These are phyloP conservation scores for Etheostoma cragini DNA, from an alignment of 2,113 vertebrate species.

Conservation along the genomic window DNA sequence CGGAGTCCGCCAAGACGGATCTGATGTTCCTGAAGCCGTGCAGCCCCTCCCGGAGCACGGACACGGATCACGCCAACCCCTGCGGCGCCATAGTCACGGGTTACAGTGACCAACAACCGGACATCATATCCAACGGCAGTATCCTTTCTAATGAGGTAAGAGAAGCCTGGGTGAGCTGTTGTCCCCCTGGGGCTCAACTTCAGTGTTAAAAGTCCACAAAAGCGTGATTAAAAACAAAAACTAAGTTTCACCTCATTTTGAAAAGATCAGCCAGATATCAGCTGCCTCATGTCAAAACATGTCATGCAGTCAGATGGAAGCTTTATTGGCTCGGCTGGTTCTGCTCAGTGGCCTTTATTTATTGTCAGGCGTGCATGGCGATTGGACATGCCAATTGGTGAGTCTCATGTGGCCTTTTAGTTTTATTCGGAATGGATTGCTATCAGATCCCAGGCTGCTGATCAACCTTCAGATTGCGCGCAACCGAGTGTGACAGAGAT, in stretches of 20 bases:
- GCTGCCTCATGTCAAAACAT: not conserved
- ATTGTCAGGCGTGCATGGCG: conserved; percentile 22
- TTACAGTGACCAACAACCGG: conserved; percentile 96
- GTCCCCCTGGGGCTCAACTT: conserved; percentile 5
- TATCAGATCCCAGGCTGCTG: conserved; percentile 2
- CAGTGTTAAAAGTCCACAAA: not conserved
- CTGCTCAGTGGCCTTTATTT: conserved; percentile 60
- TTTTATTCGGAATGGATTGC: conserved; percentile 11
- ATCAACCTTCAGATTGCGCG: not conserved
- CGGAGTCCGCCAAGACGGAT: conserved; percentile 98
- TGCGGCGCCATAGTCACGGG: conserved; percentile 95
- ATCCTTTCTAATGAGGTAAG: conserved; percentile 97
- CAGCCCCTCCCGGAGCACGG: conserved; percentile 92
- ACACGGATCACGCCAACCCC: conserved; percentile 92
- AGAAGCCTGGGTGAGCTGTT: not conserved
- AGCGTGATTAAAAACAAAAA: not conserved
- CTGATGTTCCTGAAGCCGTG: conserved; percentile 99
- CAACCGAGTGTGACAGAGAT: not conserved
- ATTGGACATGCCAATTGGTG: conserved; percentile 47
- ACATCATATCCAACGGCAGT: conserved; percentile 98
- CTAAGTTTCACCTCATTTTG: not conserved
- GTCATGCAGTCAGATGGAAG: conserved; percentile 24
- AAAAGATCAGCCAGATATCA: conserved; percentile 3
- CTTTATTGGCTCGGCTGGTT: conserved; percentile 43
- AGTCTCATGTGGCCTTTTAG: conserved; percentile 52